Evolutionary conservation across 2,113 vertebrate species (phyloP), one percentile per base, ranked within the genome.

Genomic region (Psilopsiagon aymara): DNA sequence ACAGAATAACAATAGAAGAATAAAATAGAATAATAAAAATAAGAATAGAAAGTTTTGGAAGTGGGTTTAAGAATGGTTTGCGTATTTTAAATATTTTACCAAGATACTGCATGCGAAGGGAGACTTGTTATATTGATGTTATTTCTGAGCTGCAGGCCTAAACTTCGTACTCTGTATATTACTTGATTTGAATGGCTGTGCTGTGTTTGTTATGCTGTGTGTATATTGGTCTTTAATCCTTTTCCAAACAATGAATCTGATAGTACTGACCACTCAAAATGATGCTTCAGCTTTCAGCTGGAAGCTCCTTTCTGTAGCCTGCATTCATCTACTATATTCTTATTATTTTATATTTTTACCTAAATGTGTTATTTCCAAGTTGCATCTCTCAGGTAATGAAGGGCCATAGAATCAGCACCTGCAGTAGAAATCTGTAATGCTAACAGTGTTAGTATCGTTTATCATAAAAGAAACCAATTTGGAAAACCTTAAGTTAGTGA

Each of bases 111-210:
- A 19, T 12, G 2, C 2, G 3, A 55, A 39, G 31, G 35, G 8
- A 52, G 7, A 3, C 21, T 21, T 31, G 9, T 62, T 51, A 3
- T 13, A 29, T 9, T 23, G 19, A 15, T 55, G 25, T 24, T 86
- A 39, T 25, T 80, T 11, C 49, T 86, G 70, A 71, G 31, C 47
- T 8, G 1, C 46, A 71, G 57, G 33, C 13, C 6, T 24, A 0
- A 62, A 13, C 10, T 3, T 4, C 0, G 1, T 9, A 0, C 6
- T 43, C 28, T 14, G 8, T 16, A 2, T 13, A 6, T 57, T 14
- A 19, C 15, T 29, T 11, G 28, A 2, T 74, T 39, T 43, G 49
- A 16, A 6, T 4, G 14, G 6, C 1, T 57, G 15, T 23, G 14
- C 31, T 43, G 21, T 4, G 13, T 44, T 8, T 37, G 6, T 23